These are phyloP conservation scores for Eulithis prunata DNA, from an alignment of 2,888 invertebrate species.

Conservation along the genomic window DNA sequence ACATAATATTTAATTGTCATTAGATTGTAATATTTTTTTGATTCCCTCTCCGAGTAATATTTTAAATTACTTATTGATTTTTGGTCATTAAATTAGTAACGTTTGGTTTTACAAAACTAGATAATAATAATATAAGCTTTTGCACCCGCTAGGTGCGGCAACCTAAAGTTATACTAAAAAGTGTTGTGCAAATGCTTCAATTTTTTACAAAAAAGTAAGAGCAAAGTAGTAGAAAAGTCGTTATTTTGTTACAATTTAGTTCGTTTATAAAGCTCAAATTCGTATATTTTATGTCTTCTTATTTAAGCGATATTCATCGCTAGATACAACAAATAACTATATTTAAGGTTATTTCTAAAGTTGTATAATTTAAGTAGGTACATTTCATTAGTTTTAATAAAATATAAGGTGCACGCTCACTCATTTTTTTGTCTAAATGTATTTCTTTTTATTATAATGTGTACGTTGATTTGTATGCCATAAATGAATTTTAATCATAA, in stretches of 20 bases:
- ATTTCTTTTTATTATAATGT: not conserved
- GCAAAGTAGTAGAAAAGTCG: not conserved
- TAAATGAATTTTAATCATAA: constrained; percentile 57
- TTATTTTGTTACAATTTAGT: not conserved
- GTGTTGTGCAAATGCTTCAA: no score
- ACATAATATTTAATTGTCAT: no score
- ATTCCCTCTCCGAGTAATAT: no score
- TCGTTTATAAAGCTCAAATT: not conserved
- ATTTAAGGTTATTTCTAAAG: no score
- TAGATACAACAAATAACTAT: not conserved
- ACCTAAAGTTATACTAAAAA: not conserved
- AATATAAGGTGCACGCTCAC: not conserved
- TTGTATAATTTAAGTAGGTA: not conserved
- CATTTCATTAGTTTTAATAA: not conserved
- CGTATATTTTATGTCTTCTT: not conserved
- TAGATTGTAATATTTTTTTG: no score
- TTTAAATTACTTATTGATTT: no score
- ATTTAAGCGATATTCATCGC: not conserved
- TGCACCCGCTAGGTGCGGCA: not conserved
- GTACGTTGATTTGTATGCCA: constrained; percentile 70
- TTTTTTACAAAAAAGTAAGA: no score
- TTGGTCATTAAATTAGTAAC: no score
- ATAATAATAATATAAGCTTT: no score
- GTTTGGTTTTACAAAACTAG: no score
- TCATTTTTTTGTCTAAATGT: not conserved